Percentiles rank a stretch among this genome's conserved stretches.
These are phyloP conservation scores for Sebastes steindachneri DNA, from an alignment of 2,797 vertebrate species.

Conservation along the genomic window DNA sequence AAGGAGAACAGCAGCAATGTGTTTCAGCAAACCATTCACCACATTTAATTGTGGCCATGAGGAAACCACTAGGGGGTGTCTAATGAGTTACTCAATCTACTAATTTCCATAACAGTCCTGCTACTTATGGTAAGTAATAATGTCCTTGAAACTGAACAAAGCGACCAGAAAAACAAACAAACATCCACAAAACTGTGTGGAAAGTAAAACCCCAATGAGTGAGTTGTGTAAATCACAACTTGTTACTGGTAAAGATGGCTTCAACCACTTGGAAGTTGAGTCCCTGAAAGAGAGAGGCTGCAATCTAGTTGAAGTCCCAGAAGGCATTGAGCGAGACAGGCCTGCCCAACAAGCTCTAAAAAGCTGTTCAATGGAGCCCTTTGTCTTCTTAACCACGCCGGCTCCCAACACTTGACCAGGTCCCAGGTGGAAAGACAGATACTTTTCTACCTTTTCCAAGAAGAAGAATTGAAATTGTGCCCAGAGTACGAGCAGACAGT, in stretches of 20 bases:
- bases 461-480: slow-evolving; percentile 1
- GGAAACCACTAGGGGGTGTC: background rate
- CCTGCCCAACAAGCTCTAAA: background rate
- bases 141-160: background rate
- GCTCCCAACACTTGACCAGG: background rate
- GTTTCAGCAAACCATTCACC: background rate
- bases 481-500: background rate
- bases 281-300: background rate
- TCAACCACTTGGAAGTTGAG: background rate
- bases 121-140: background rate
- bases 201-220: background rate
- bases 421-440: background rate
- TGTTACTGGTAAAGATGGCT: background rate
- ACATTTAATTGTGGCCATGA: background rate
- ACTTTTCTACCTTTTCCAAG: background rate
- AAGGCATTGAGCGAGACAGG: background rate
- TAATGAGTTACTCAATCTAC: background rate
- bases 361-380: slow-evolving; percentile 9
- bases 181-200: background rate
- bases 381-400: background rate
- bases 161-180: background rate
- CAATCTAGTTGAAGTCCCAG: background rate
- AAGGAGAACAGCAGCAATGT: background rate
- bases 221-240: background rate
- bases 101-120: background rate